phyloP scores from a whole-genome alignment of 2,113 vertebrate species.

The Clarias batrachus region DNA sequence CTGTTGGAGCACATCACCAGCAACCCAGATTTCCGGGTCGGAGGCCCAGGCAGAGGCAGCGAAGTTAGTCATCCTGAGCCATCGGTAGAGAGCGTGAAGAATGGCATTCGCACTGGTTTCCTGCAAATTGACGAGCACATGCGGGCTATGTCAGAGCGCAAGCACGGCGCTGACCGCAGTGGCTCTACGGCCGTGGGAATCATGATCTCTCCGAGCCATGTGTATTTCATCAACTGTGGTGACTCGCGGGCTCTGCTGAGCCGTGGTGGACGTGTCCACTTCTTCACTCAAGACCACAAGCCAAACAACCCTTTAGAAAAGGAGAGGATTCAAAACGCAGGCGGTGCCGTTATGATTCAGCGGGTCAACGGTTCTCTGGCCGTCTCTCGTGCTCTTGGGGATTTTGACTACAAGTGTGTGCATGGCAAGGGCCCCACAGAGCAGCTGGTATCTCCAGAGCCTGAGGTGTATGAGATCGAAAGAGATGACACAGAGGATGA shows the following conservation, averaged over 20 bases:
- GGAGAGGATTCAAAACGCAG: slow-evolving; percentile 86
- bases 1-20: slow-evolving; percentile 88
- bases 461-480: slow-evolving; percentile 85
- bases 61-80: slow-evolving; percentile 71
- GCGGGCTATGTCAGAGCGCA: slow-evolving; percentile 87
- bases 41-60: slow-evolving; percentile 64
- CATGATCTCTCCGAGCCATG: slow-evolving; percentile 82
- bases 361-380: slow-evolving; percentile 88
- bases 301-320: slow-evolving; percentile 89
- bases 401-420: slow-evolving; percentile 91
- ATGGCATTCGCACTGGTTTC: slow-evolving; percentile 88
- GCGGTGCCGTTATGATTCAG: slow-evolving; percentile 89
- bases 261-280: slow-evolving; percentile 84
- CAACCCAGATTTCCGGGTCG: slow-evolving; percentile 82
- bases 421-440: slow-evolving; percentile 89
- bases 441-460: slow-evolving; percentile 89
- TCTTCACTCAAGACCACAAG: slow-evolving; percentile 92
- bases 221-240: slow-evolving; percentile 90
- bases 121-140: slow-evolving; percentile 90
- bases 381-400: slow-evolving; percentile 88
- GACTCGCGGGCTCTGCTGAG: slow-evolving; percentile 85
- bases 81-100: slow-evolving; percentile 86
- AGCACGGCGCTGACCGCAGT: slow-evolving; percentile 86
- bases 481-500: slow-evolving; percentile 83
- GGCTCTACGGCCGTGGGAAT: slow-evolving; percentile 87